A percentile compares a stretch with the other conserved stretches of the same genome.
phyloP scores from a whole-genome alignment of 2,888 invertebrate species.

The Bimastos eiseni region DNA sequence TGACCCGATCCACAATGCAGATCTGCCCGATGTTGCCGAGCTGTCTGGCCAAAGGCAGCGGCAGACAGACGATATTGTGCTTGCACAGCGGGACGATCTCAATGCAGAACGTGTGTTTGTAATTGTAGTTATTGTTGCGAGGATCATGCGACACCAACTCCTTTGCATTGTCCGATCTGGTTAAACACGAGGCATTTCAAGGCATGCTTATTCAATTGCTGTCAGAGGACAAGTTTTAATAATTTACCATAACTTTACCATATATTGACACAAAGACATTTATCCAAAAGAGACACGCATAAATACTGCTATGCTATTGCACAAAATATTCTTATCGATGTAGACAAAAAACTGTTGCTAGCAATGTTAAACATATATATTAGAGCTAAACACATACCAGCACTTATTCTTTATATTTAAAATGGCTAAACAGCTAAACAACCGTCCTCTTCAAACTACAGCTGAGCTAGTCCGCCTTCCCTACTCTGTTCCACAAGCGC shows the following conservation, averaged over 20 bases:
- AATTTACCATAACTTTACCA: too few species aligned
- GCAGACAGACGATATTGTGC: conserved; percentile 78
- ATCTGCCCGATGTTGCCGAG: conserved; percentile 85
- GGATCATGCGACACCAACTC: conserved; percentile 95
- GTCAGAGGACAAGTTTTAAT: too few species aligned
- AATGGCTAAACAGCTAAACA: not conserved
- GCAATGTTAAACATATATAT: not conserved
- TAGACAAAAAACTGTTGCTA: not conserved
- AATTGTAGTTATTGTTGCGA: conserved; percentile 93
- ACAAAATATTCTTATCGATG: too few species aligned
- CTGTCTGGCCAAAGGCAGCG: conserved; percentile 81
- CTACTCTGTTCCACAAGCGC: too few species aligned
- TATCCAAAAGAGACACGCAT: not conserved
- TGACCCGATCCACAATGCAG: conserved; percentile 84
- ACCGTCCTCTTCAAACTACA: too few species aligned
- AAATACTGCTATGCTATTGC: not conserved
- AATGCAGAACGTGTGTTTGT: conserved; percentile 87
- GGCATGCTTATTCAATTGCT: not conserved
- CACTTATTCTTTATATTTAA: too few species aligned
- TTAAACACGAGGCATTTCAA: not conserved
- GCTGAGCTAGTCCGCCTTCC: too few species aligned
- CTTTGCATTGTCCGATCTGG: conserved; percentile 81
- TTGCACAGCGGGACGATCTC: conserved; percentile 96
- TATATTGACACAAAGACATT: not conserved
- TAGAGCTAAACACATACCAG: not conserved